Evolutionary conservation across 2,113 vertebrate genomes (phyloP).

Genomic region (Phocoena sinus): DNA sequence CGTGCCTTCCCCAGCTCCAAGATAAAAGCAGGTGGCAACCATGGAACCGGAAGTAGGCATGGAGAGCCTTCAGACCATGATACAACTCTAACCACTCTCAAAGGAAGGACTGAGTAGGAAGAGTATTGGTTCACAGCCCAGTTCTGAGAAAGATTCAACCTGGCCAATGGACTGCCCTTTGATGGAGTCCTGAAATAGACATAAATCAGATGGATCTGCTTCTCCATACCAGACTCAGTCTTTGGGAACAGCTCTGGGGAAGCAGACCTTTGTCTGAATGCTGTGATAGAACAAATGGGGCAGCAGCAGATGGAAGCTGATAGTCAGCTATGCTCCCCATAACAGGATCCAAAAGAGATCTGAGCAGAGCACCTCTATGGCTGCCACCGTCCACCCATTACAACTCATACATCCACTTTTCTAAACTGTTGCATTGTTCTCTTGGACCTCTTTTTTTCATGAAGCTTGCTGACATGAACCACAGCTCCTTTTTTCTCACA

Average conservation of each 20-base stretch:
- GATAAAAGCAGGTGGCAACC: neutral
- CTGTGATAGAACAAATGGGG: neutral
- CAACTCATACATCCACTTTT: neutral
- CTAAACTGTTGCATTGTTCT: neutral
- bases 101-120: neutral
- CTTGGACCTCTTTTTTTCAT: neutral
- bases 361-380: neutral
- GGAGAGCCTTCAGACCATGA: neutral
- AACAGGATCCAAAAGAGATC: neutral
- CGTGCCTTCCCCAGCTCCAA: neutral
- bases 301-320: neutral
- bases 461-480: neutral
- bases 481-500: neutral
- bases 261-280: neutral
- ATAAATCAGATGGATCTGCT: neutral
- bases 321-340: neutral
- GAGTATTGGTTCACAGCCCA: neutral
- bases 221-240: neutral
- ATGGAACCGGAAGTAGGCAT: too few relatives aligned
- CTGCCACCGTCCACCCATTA: neutral
- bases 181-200: neutral
- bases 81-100: neutral
- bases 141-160: neutral
- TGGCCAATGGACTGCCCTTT: neutral
- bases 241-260: neutral